Evolutionary conservation across 1,140 invertebrate species (phyloP).

Genomic region (Drosophila serrata): DNA sequence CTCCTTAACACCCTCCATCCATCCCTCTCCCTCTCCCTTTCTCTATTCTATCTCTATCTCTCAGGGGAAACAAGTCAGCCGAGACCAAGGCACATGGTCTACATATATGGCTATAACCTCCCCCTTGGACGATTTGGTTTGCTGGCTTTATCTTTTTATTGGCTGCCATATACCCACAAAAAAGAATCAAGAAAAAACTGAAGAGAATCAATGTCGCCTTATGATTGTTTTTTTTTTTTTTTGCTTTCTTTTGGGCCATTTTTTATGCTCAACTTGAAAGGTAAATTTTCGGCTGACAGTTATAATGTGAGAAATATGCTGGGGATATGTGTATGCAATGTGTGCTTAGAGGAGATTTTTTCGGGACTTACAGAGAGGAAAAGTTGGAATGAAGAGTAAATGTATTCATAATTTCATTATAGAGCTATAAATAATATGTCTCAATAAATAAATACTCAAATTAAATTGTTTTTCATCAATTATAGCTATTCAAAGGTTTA

Average conservation of each 20-base stretch:
- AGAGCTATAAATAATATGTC: background rate
- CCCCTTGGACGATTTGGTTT: slow-evolving; percentile 46
- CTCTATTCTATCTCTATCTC: too few species aligned
- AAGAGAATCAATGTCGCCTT: slow-evolving; percentile 57
- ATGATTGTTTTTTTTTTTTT: slow-evolving; percentile 56
- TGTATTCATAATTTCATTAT: background rate
- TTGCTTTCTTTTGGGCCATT: slow-evolving; percentile 34
- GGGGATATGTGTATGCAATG: too few species aligned
- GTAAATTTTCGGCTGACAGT: slow-evolving; percentile 57
- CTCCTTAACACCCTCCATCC: background rate
- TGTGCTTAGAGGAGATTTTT: slow-evolving; percentile 21
- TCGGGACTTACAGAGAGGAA: slow-evolving; percentile 18
- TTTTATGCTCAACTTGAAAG: slow-evolving; percentile 54
- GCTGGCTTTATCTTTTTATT: slow-evolving; percentile 77
- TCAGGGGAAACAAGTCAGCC: slow-evolving; percentile 43
- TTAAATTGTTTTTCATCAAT: too few species aligned
- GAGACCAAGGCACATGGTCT: slow-evolving; percentile 64
- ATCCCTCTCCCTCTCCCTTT: too few species aligned
- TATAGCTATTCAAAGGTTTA: too few species aligned
- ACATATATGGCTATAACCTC: slow-evolving; percentile 39
- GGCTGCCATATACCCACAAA: slow-evolving; percentile 56
- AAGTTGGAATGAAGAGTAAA: background rate
- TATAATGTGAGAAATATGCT: slow-evolving; percentile 69
- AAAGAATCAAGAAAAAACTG: slow-evolving; percentile 25
- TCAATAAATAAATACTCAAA: too few species aligned